Evolutionary conservation across 2,797 vertebrate genomes (phyloP).

Genomic region (Halcyon leucocephala): DNA sequence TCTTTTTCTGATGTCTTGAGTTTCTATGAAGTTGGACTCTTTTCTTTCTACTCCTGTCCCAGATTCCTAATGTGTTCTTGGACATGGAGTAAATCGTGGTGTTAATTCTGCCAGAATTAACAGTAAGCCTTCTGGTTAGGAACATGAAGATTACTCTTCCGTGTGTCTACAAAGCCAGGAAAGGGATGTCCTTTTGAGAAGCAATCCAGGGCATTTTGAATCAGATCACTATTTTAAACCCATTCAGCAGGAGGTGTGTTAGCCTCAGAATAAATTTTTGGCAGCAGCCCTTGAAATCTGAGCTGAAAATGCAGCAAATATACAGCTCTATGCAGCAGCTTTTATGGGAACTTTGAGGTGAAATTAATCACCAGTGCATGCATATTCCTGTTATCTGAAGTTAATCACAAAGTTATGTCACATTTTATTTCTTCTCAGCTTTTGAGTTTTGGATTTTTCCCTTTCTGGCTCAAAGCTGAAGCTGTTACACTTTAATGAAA

Average conservation of each 20-base stretch:
- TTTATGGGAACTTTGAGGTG: not conserved
- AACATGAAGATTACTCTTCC: not conserved
- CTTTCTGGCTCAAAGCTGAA: not conserved
- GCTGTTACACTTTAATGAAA: not conserved
- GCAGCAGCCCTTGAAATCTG: not conserved
- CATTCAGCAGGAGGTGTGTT: not conserved
- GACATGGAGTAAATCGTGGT: not conserved
- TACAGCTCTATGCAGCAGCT: not conserved
- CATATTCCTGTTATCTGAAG: not conserved
- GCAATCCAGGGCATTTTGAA: not conserved
- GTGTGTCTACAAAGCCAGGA: not conserved
- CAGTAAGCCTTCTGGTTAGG: not conserved
- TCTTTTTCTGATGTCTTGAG: not conserved
- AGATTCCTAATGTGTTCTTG: not conserved
- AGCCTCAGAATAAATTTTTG: slow-evolving; percentile 30
- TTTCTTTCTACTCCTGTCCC: not conserved
- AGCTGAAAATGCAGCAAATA: slow-evolving; percentile 26
- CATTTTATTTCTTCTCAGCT: not conserved
- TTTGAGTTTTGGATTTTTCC: not conserved
- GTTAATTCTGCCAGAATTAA: slow-evolving; percentile 10
- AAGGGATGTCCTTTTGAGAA: not conserved
- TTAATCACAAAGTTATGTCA: not conserved
- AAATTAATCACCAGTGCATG: not conserved
- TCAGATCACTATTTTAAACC: slow-evolving; percentile 7
- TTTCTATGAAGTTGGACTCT: not conserved